Evolutionary conservation across 2,888 invertebrate genomes (phyloP), one percentile per base, ranked within the genome.

Genomic region (Gymnoscelis rufifasciata): DNA sequence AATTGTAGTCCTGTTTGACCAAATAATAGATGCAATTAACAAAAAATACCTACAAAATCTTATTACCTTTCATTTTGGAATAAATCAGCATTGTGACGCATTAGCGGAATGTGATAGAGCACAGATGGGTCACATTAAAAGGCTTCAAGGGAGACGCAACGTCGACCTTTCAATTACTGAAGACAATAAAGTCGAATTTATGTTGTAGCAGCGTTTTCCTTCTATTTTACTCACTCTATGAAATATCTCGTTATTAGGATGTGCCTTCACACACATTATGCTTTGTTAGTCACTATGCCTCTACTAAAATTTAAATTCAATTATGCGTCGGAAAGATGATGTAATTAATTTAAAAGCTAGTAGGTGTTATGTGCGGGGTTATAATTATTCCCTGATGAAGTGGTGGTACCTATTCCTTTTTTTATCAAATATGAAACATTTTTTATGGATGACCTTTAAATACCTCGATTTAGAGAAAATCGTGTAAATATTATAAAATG

Each of bases 151-250:
- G 72, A 69, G 71, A 71, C 74, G 71, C 73, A 68, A 70, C 68
- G 69, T 68, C 69, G 73, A 76, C 80, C 82, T 82, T 83, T 83
- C 84, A 84, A 83, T 84, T 86, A 84, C 80, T 67, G 72, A 71
- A 80, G 72, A 82, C 81, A 82, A 80, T 84, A 82, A 81, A 82
- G 74, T 68, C 70, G 69, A 74, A 71, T 77, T 74, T 82, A 76
- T 28, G 38, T 39, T 74, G 57, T 68, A 73, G 59, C 61, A 62
- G 63, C 35, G 7, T 35, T 35, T 19, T 15, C 35, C 35, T 10
- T 35, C 19, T 10, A 35, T 35, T 35, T 23, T 10, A 6, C 7
- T 35, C 15, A 19, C 35, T 15, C n/a, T 10, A 35, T 35, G 11
- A 35, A 10, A 35, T 35, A 33, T 33, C 14, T 8, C 14, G 14